Base-by-base conservation (phyloP, 2,888 invertebrate genomes). In the Drosophila putrida region DNA sequence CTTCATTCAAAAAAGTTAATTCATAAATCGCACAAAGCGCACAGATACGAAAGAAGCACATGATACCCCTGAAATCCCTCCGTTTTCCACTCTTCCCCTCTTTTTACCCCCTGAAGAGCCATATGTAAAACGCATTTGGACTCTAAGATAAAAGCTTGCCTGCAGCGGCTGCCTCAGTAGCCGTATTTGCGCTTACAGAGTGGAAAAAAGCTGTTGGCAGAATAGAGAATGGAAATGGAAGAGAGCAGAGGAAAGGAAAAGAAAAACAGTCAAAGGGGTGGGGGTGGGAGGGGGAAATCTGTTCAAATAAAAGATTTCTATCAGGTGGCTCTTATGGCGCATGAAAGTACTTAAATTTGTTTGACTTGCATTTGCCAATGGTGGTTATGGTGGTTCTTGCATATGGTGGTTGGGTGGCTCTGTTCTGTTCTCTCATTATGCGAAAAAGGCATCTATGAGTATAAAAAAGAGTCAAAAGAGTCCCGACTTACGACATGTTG, bases 341-440 rank as follows among this genome's bases (percentile, higher is more conserved):
- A 88, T 88, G 70, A 88, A 85, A 86, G 88, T 88, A 88, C 88
- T 88, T 85, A 82, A 85, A 88, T 80, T 82, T 83, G 83, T 88
- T 83, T 83, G 88, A 88, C 78, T 83, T 85, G 80, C 77, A 65
- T 68, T 74, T 57, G 75, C 72, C 71, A 51, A 62, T 65, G 76
- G 43, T 57, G 62, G 50, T 28, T 43, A 15, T 28, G 38, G n/a
- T 31, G 33, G 28, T 13, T 13, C 27, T n/a, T 15, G 43, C 20
- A 20, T 20, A 20, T 20, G 49, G 20, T 41, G 70, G 11, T n/a
- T 31, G 10, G 25, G 25, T 41, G 25, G 41, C 33, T 31, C 25
- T 15, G 28, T 6, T 38, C 44, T 61, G 51, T 51, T 31, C 63
- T 9, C 72, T 75, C 82, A 78, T 70, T 78, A 81, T 78, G 54